These are phyloP conservation scores for Hydrotaea diabolus DNA, from an alignment of 2,888 invertebrate genomes.

Conservation along the genomic window DNA sequence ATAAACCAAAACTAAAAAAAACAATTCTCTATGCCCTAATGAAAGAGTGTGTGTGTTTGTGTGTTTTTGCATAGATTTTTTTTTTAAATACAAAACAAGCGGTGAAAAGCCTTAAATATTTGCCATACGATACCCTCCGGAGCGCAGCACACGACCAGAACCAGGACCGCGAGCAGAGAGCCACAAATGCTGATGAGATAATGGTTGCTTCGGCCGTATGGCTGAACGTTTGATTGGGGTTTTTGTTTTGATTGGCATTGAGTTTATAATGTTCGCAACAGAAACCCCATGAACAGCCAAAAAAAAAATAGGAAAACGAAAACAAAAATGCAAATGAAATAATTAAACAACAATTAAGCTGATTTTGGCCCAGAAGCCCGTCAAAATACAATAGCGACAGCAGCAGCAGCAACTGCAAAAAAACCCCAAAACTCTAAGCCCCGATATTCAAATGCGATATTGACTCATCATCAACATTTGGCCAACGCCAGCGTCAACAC, in stretches of 20 bases:
- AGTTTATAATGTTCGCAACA: background rate
- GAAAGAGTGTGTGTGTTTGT: too few relatives aligned
- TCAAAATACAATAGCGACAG: background rate
- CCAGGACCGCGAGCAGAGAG: too few relatives aligned
- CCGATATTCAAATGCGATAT: conserved; percentile 48
- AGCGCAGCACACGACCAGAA: too few relatives aligned
- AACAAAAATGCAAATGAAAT: conserved; percentile 57
- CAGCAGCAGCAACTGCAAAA: too few relatives aligned
- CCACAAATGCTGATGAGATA: background rate
- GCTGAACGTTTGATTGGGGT: background rate
- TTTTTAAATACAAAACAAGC: too few relatives aligned
- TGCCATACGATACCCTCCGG: background rate
- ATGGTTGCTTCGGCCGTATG: background rate
- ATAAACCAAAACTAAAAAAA: too few relatives aligned
- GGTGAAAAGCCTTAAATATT: background rate
- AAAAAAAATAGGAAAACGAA: too few relatives aligned
- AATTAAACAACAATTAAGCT: conserved; percentile 58
- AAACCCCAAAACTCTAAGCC: conserved; percentile 24
- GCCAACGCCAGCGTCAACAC: background rate
- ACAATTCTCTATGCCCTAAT: too few relatives aligned
- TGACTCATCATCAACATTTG: conserved; percentile 52
- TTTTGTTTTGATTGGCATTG: background rate
- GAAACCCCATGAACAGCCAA: too few relatives aligned
- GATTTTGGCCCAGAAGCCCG: background rate
- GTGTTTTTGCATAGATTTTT: too few relatives aligned